phyloP scores from a whole-genome alignment of 2,888 invertebrate species.

The Andrena trimmerana region DNA sequence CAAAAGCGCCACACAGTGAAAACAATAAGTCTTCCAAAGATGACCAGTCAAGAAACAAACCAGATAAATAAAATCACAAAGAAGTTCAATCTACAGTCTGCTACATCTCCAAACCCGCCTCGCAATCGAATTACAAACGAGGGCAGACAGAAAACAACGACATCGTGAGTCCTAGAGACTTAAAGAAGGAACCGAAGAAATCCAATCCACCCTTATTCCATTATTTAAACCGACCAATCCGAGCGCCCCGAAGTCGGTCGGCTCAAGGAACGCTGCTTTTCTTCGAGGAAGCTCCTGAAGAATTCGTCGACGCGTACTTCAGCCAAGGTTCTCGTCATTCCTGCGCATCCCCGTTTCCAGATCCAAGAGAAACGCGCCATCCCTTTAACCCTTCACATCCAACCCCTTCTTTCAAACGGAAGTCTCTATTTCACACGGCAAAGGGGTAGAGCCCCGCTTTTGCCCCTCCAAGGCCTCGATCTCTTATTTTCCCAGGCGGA shows the following conservation, averaged over 20 bases:
- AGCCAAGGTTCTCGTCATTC: slow-evolving; percentile 4
- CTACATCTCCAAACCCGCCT: not conserved
- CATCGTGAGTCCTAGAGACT: not conserved
- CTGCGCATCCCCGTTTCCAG: not conserved
- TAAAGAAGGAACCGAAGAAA: not conserved
- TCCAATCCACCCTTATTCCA: too few relatives aligned
- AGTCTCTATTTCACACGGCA: not conserved
- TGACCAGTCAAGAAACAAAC: not conserved
- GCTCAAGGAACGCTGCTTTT: too few relatives aligned
- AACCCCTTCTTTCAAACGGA: not conserved
- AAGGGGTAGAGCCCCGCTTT: not conserved
- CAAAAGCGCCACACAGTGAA: too few relatives aligned
- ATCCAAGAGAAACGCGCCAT: not conserved
- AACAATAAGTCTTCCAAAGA: not conserved
- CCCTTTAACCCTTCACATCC: not conserved
- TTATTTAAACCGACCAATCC: too few relatives aligned
- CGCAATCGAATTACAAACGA: slow-evolving; percentile 3
- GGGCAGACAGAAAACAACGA: not conserved
- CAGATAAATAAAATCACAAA: not conserved
- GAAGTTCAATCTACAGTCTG: not conserved
- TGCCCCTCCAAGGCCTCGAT: slow-evolving; percentile 9
- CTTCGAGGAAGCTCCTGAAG: not conserved
- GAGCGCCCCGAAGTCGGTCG: too few relatives aligned
- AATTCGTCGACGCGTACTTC: not conserved
- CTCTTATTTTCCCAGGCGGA: slow-evolving; percentile 22